A percentile compares a stretch with the other conserved stretches of the same genome.
These are phyloP conservation scores for Tenrec ecaudatus DNA, from an alignment of 2,113 vertebrate genomes.

Conservation along the genomic window DNA sequence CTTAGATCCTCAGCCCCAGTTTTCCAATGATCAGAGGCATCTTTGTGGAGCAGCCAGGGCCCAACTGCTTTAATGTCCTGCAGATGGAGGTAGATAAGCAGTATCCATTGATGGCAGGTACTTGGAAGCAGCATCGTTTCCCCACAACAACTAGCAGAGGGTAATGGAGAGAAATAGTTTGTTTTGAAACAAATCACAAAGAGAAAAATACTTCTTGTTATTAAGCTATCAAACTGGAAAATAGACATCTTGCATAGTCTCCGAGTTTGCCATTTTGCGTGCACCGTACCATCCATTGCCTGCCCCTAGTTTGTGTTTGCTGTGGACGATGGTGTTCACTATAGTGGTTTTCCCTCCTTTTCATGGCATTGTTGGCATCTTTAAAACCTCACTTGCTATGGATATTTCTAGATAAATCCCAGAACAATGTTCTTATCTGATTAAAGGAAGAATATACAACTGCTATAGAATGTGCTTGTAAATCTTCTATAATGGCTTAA, in stretches of 20 bases:
- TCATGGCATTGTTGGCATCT: conserved; percentile 71
- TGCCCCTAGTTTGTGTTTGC: conserved; percentile 53
- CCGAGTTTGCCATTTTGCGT: conserved; percentile 69
- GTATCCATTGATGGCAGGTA: background rate
- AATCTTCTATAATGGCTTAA: conserved; percentile 81
- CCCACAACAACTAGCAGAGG: conserved; percentile 46
- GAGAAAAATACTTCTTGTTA: conserved; percentile 58
- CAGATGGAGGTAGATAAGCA: background rate
- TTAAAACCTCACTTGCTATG: conserved; percentile 69
- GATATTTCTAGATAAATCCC: conserved; percentile 80
- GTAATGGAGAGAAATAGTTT: conserved; percentile 51
- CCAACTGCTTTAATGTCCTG: background rate
- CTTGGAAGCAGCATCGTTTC: conserved; percentile 62
- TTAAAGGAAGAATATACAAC: conserved; percentile 80
- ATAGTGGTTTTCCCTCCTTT: conserved; percentile 64
- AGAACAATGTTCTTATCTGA: conserved; percentile 83
- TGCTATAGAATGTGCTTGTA: conserved; percentile 75
- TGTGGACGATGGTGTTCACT: conserved; percentile 55
- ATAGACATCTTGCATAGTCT: conserved; percentile 36
- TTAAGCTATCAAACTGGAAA: conserved; percentile 59
- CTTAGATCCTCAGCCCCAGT: background rate
- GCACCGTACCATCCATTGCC: conserved; percentile 67
- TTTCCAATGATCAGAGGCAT: background rate
- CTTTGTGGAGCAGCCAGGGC: background rate
- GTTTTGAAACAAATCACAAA: conserved; percentile 71